Conservation (phyloP, 2,113 vertebrate species). For the Oncorhynchus gorbuscha region DNA sequence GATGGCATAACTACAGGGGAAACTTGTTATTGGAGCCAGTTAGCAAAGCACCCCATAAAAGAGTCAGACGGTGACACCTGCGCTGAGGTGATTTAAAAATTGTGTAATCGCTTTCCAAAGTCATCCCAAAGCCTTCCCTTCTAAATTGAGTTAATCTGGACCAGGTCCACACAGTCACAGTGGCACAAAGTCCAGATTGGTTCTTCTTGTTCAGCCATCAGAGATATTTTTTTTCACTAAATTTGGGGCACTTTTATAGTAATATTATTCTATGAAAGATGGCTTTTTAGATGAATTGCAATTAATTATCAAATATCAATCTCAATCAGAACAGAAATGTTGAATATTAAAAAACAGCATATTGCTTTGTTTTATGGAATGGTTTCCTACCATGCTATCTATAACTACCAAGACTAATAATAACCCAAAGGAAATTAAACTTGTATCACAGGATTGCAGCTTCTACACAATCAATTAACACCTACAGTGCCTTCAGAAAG, state of each 20-base stretch:
- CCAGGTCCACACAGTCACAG: constrained; percentile 53
- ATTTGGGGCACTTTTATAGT: constrained; percentile 51
- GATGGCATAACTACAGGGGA: constrained; percentile 80
- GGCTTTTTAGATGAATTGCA: constrained; percentile 35
- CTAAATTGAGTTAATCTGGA: constrained; percentile 75
- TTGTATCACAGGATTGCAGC: not conserved
- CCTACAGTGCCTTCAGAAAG: too few species aligned
- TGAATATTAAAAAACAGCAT: not conserved
- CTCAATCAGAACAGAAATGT: not conserved
- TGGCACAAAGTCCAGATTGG: constrained; percentile 63
- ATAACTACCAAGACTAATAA: not conserved
- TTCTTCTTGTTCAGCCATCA: constrained; percentile 71
- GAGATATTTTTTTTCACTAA: constrained; percentile 27
- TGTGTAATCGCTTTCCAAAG: constrained; percentile 73
- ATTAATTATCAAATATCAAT: not conserved
- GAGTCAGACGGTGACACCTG: constrained; percentile 77
- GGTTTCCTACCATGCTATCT: not conserved
- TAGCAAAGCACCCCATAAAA: constrained; percentile 71
- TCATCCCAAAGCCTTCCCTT: constrained; percentile 69
- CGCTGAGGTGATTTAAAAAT: constrained; percentile 70
- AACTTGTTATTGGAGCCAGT: constrained; percentile 76
- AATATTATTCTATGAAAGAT: constrained; percentile 46
- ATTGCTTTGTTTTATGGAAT: not conserved
- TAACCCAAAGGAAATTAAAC: not conserved
- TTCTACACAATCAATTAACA: too few species aligned